phyloP scores from a whole-genome alignment of 2,797 vertebrate species.

The Gambelia wislizenii region DNA sequence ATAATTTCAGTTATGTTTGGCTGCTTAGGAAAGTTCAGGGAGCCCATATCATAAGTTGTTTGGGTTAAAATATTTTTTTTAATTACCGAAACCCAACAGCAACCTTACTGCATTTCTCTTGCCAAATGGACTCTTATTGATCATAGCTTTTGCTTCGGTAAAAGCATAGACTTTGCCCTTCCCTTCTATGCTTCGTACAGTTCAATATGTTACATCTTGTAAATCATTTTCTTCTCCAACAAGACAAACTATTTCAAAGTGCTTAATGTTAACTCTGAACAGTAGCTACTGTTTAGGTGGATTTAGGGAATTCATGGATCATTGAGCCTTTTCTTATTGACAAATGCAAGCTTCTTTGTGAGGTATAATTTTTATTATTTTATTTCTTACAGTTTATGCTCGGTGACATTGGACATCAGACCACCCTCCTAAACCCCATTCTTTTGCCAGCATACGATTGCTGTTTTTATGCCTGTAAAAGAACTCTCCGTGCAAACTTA shows the following conservation, averaged over 20 bases:
- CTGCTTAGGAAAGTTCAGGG: slow-evolving; percentile 18
- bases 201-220: not conserved
- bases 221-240: not conserved
- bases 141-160: slow-evolving; percentile 16
- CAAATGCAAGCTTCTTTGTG: not conserved
- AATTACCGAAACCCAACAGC: not conserved
- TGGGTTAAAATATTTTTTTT: not conserved
- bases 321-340: not conserved
- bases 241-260: not conserved
- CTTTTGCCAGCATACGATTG: too few relatives aligned
- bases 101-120: not conserved
- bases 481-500: too few relatives aligned
- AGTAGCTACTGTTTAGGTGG: not conserved
- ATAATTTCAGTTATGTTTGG: not conserved
- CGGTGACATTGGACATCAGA: too few relatives aligned
- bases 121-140: slow-evolving; percentile 25
- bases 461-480: too few relatives aligned
- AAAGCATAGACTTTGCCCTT: slow-evolving; percentile 16
- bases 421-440: too few relatives aligned
- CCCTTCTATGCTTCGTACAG: not conserved
- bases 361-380: not conserved
- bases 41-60: not conserved
- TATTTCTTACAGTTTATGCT: not conserved
- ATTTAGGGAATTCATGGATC: too few relatives aligned
- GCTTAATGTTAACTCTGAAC: not conserved